Evolutionary conservation across 1,140 invertebrate genomes (phyloP), one percentile per base, ranked within the genome.

Genomic region (Onthophagus taurus): DNA sequence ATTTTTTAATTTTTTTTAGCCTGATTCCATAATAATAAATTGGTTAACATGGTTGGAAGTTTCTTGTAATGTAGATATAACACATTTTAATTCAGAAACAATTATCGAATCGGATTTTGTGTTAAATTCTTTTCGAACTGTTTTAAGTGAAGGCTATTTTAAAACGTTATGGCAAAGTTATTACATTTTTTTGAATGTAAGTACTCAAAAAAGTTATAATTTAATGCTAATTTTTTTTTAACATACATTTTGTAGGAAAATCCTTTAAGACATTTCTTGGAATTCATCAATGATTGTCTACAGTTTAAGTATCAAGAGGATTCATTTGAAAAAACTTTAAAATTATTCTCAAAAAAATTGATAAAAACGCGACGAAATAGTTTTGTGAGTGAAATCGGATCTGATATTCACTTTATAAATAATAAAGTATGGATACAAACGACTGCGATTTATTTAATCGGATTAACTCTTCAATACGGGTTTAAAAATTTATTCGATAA

Each of bases 1-100:
- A 16, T 41, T 29, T 7, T n/a, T 29, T 29, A 26, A 45, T 14
- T 21, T 52, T 20, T 63, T 70, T 50, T 49, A 80, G 77, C 79
- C 78, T 36, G 77, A 77, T 45, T 76, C 77, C 5, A 62, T 74
- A 12, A 67, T 75, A 35, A 66, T 71, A 2, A 71, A 74, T 46
- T 80, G 77, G 71, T 69, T 72, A 18, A 76, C 77, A 19, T 81
- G 77, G 77, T 60, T 81, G 23, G 53, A 65, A 1, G 60, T 71
- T 44, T 71, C 70, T 2, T 45, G 60, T 60, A 47, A 68, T 50
- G 29, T 69, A 37, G 58, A 66, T 52, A 42, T 54, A 8, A 54
- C 66, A 14, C 66, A 60, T 26, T 47, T 48, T 4, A 60, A 67
- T 51, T 68, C 64, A 14, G 66, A 64, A 37, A 31, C 48, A 18